Evolutionary conservation across 2,113 vertebrate species (phyloP), one percentile per base, ranked within the genome.

Genomic region (Anarrhichthys ocellatus): DNA sequence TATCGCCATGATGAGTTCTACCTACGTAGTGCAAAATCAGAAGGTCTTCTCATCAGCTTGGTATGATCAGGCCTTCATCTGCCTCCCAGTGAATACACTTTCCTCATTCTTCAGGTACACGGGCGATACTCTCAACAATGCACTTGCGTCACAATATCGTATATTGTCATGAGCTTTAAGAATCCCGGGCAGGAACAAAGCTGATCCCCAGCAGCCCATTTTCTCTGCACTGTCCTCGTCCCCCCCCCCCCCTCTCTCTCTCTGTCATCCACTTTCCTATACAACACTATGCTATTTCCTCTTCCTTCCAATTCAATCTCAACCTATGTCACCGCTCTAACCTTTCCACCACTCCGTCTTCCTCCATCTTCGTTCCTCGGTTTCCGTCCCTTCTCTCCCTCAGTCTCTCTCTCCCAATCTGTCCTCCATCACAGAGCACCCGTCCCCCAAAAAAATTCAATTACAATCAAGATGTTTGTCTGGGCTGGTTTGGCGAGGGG

Each of bases 391-490:
- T 24, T 69, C 52, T 48, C 22, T 52, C 72, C 87, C 46, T 85
- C 81, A 22, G 18, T 52, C 42, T 64, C 61, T 63, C 73, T 66
- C 82, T 50, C 63, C 63, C 89, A 88, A 83, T 88, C 75, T 76
- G 70, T 84, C 82, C 61, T 80, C 80, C 42, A 44, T 91, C 89
- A 87, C 86, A 82, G 68, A 74, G 90, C 83, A 84, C 82, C 85
- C 81, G 84, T 87, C 88, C 91, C 87, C 9, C 38, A 8, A 56
- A 81, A 94, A 95, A 96, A 96, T 95, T 94, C 92, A 95, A 95
- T 96, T 95, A 95, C 89, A 90, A 94, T 93, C 93, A 95, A 84
- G 85, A 93, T 93, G 93, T 94, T 93, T 94, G 94, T 94, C 90
- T 89, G 89, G 82, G 52, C 59, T 44, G 89, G 73, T 66, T 69